Percentiles rank a stretch among this genome's conserved stretches.
These are phyloP conservation scores for Bombus turneri DNA, from an alignment of 1,140 invertebrate species.

Conservation along the genomic window DNA sequence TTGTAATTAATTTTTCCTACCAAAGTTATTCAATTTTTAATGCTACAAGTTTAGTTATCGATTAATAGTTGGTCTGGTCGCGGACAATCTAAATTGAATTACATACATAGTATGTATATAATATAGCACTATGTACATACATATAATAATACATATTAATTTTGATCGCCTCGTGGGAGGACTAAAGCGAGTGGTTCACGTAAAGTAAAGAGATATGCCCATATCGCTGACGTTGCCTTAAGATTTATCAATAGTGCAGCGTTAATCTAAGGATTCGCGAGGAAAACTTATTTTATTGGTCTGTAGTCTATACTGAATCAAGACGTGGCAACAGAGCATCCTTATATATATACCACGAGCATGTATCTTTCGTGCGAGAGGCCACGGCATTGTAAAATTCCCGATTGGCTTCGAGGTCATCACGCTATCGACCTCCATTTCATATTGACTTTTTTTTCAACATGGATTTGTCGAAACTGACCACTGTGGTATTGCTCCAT, in stretches of 20 bases:
- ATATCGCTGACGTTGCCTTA: conserved; percentile 53
- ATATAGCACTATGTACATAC: not conserved
- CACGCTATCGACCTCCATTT: conserved; percentile 59
- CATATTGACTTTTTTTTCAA: conserved; percentile 25
- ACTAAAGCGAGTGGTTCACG: conserved; percentile 16
- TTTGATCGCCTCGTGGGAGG: no score
- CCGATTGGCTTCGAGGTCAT: conserved; percentile 66
- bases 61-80: no score
- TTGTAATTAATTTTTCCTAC: conserved; percentile 16
- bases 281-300: conserved; percentile 44
- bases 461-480: conserved; percentile 53
- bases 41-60: not conserved
- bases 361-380: conserved; percentile 43
- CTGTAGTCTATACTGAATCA: conserved; percentile 26
- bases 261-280: not conserved
- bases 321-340: conserved; percentile 56
- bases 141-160: no score
- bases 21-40: not conserved
- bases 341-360: not conserved
- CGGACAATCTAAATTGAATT: not conserved
- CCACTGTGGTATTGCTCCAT: conserved; percentile 12
- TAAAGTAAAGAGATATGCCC: conserved; percentile 63
- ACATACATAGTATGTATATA: not conserved
- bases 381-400: conserved; percentile 65
- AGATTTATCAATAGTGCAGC: not conserved